Conservation (phyloP, 2,113 vertebrate species). For the Neotoma lepida region DNA sequence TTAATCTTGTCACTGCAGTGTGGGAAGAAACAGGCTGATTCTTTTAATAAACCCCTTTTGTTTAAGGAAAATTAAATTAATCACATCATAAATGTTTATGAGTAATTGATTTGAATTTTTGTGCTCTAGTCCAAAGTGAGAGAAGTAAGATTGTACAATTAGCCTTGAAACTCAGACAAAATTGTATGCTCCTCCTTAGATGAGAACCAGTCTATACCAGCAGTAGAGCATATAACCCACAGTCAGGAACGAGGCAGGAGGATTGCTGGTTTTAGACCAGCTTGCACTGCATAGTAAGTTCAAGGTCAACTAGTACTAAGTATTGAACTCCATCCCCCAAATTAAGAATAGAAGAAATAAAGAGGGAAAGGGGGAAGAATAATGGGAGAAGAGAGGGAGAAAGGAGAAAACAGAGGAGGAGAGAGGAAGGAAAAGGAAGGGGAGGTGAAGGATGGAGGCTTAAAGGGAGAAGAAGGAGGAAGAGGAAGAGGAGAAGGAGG, state of each 20-base stretch:
- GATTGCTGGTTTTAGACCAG: background rate
- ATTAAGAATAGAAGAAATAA: background rate
- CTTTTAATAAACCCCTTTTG: slow-evolving; percentile 89
- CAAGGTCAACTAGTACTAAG: background rate
- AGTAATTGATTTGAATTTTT: slow-evolving; percentile 87
- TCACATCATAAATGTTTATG: slow-evolving; percentile 87
- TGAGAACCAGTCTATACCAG: background rate
- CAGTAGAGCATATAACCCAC: background rate
- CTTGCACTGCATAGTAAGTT: background rate
- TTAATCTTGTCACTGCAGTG: slow-evolving; percentile 91
- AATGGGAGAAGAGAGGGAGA: no score
- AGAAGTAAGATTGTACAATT: slow-evolving; percentile 74
- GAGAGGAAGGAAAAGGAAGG: background rate
- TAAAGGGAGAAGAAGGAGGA: no score
- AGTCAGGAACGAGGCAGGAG: background rate
- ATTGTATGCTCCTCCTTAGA: slow-evolving; percentile 13
- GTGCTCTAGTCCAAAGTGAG: slow-evolving; percentile 78
- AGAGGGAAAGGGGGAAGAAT: background rate
- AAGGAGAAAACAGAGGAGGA: background rate
- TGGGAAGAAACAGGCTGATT: slow-evolving; percentile 87
- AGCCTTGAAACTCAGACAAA: slow-evolving; percentile 39
- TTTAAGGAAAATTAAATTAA: slow-evolving; percentile 88
- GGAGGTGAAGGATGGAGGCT: no score
- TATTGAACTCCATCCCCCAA: background rate
- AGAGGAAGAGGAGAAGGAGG: background rate